Evolutionary conservation across 2,888 invertebrate species (phyloP).

Genomic region (Lamellibrachia satsuma): DNA sequence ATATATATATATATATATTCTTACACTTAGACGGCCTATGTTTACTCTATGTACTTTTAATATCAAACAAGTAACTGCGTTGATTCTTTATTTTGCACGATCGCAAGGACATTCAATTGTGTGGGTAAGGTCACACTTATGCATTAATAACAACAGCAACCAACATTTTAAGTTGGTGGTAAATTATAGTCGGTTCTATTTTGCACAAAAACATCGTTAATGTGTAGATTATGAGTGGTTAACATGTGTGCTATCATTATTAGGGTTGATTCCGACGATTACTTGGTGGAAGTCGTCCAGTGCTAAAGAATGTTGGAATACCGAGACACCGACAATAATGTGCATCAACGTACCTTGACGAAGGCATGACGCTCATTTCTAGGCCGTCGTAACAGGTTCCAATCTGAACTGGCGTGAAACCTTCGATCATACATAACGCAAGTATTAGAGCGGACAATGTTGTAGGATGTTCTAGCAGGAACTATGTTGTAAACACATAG

Average conservation of each 20-base stretch:
- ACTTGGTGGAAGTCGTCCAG: not conserved
- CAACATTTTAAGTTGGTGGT: not conserved
- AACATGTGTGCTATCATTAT: not conserved
- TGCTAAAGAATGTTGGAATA: not conserved
- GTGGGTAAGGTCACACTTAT: no score
- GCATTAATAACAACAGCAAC: not conserved
- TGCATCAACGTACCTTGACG: not conserved
- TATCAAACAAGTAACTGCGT: no score
- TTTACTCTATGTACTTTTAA: no score
- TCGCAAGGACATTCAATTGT: no score
- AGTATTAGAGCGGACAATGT: no score
- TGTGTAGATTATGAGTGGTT: not conserved
- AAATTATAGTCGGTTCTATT: not conserved
- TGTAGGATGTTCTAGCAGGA: no score
- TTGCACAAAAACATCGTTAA: not conserved
- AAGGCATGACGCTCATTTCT: not conserved
- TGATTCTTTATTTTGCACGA: no score
- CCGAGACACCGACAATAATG: not conserved
- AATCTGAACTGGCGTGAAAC: not conserved
- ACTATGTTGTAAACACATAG: no score
- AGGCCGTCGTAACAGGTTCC: not conserved
- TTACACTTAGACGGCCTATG: no score
- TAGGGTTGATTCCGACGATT: not conserved
- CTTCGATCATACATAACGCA: not conserved
- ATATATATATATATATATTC: no score